These are phyloP conservation scores for Cirrhinus molitorella DNA, from an alignment of 2,797 vertebrate species.

Conservation along the genomic window DNA sequence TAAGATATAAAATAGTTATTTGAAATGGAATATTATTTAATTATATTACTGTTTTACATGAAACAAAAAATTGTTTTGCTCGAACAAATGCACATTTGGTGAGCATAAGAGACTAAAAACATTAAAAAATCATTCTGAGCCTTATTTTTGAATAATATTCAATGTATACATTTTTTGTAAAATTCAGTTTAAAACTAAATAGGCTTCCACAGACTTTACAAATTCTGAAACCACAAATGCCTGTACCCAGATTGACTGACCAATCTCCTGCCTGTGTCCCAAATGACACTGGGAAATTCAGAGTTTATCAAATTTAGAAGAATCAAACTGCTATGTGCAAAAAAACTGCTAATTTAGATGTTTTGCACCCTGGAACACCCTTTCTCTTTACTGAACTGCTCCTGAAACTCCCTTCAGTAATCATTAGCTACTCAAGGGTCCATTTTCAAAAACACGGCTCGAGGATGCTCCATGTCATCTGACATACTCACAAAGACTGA, in stretches of 20 bases:
- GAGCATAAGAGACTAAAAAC: no score
- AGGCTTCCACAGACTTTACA: background rate
- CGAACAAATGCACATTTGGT: background rate
- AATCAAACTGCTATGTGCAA: background rate
- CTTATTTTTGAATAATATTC: no score
- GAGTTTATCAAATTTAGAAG: background rate
- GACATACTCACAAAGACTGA: slow-evolving; percentile 26
- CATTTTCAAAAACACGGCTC: slow-evolving; percentile 9
- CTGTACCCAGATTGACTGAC: background rate
- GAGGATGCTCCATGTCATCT: slow-evolving; percentile 28
- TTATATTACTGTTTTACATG: background rate
- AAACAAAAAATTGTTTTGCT: background rate
- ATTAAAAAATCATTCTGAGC: background rate
- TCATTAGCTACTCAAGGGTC: slow-evolving; percentile 30
- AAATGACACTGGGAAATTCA: background rate
- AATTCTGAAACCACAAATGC: background rate
- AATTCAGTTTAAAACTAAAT: background rate
- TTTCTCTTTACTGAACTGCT: background rate
- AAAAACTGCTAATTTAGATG: background rate
- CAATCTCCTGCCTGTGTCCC: background rate
- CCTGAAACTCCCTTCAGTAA: slow-evolving; percentile 15
- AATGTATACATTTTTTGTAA: background rate
- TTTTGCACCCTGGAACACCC: slow-evolving; percentile 9
- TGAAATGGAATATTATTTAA: background rate
- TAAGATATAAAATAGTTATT: background rate